A percentile compares a stretch with the other conserved stretches of the same genome.
phyloP scores from a whole-genome alignment of 2,797 vertebrate genomes.

The Cynopterus sphinx region DNA sequence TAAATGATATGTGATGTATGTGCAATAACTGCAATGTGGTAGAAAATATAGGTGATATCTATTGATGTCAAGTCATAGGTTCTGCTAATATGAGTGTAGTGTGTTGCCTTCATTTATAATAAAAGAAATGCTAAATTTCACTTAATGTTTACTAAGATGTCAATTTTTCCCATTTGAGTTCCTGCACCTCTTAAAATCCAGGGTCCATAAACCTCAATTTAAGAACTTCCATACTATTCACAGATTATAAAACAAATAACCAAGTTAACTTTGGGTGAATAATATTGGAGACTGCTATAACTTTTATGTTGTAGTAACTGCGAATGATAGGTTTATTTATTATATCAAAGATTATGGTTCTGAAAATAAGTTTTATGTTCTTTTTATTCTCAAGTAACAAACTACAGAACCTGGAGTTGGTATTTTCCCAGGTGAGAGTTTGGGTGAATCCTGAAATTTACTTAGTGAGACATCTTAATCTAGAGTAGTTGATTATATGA shows the following conservation, averaged over 20 bases:
- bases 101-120: neutral
- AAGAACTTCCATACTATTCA: neutral
- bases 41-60: neutral
- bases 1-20: neutral
- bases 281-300: neutral
- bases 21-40: neutral
- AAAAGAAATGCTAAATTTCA: neutral
- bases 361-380: neutral
- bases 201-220: neutral
- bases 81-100: neutral
- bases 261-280: neutral
- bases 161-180: neutral
- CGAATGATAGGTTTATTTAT: neutral
- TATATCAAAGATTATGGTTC: neutral
- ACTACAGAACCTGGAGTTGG: neutral
- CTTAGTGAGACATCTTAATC: neutral
- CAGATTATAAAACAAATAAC: neutral
- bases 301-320: neutral
- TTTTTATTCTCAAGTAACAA: neutral
- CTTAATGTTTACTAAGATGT: neutral
- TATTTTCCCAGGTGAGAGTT: neutral
- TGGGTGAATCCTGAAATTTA: neutral
- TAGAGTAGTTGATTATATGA: neutral
- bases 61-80: neutral
- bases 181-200: neutral